Evolutionary conservation across 2,113 vertebrate species (phyloP).

Genomic region (Pelmatolapia mariae): DNA sequence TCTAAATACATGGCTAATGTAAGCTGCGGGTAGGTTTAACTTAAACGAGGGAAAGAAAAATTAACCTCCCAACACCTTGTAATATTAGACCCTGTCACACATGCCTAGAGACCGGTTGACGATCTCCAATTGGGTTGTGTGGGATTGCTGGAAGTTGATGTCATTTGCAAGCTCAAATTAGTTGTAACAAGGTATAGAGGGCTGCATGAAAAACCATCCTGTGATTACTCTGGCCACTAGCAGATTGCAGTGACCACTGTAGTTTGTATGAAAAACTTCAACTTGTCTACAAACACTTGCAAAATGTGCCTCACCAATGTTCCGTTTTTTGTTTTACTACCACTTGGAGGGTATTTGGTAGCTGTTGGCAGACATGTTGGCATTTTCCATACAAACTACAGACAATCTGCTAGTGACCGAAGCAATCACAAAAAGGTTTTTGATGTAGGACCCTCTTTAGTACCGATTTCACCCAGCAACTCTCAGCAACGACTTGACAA

Average conservation of each 20-base stretch:
- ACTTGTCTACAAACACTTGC: neutral
- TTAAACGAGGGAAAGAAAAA: rapidly evolving
- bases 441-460: neutral
- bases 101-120: neutral
- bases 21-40: neutral
- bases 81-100: neutral
- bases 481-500: neutral
- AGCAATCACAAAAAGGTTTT: neutral
- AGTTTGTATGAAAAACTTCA: neutral
- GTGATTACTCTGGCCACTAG: neutral
- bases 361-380: neutral
- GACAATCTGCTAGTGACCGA: neutral
- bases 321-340: no score
- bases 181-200: neutral
- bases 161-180: neutral
- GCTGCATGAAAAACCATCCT: rapidly evolving
- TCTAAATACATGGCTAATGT: neutral
- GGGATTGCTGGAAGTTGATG: neutral
- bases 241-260: neutral
- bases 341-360: neutral
- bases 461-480: neutral
- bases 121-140: neutral
- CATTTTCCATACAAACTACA: neutral
- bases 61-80: neutral
- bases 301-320: neutral